Percentiles rank a stretch among this genome's conserved stretches.
These are phyloP conservation scores for Drosophila bocki DNA, from an alignment of 1,140 invertebrate species.

Conservation along the genomic window DNA sequence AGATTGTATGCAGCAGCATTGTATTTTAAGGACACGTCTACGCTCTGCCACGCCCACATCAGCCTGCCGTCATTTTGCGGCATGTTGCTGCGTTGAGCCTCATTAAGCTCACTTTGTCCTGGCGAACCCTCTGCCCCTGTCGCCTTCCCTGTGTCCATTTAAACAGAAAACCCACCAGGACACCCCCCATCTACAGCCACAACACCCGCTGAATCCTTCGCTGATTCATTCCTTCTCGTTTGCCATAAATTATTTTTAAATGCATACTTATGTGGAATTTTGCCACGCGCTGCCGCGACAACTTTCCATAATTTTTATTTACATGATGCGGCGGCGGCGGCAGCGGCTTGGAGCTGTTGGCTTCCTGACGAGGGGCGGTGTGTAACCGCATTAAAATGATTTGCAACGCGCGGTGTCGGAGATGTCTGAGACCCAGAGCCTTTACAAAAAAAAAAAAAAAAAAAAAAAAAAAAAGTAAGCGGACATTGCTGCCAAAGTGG, in stretches of 20 bases:
- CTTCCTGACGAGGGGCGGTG: neutral
- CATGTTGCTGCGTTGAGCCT: slow-evolving; percentile 69
- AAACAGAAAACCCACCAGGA: slow-evolving; percentile 12
- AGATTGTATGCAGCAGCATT: slow-evolving; percentile 17
- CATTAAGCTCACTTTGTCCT: slow-evolving; percentile 73
- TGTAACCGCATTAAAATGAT: slow-evolving; percentile 64
- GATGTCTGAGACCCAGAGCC: slow-evolving; percentile 22
- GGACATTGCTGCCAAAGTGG: slow-evolving; percentile 44
- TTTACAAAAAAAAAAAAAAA: slow-evolving; percentile 4
- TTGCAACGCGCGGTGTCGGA: slow-evolving; percentile 30
- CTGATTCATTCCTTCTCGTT: slow-evolving; percentile 30
- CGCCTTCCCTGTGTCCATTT: slow-evolving; percentile 35
- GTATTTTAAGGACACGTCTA: slow-evolving; percentile 18
- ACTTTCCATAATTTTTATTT: slow-evolving; percentile 73
- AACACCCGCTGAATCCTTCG: neutral
- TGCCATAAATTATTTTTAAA: slow-evolving; percentile 74
- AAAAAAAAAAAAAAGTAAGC: neutral
- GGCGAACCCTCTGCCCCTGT: neutral
- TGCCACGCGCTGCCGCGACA: slow-evolving; percentile 65
- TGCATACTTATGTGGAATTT: slow-evolving; percentile 75
- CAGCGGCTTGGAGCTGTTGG: neutral
- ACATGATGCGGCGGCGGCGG: slow-evolving; percentile 41
- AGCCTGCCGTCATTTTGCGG: slow-evolving; percentile 32
- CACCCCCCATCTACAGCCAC: neutral
- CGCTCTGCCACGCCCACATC: slow-evolving; percentile 7